Evolutionary conservation across 2,888 invertebrate species (phyloP).

Genomic region (Furcula furcula): DNA sequence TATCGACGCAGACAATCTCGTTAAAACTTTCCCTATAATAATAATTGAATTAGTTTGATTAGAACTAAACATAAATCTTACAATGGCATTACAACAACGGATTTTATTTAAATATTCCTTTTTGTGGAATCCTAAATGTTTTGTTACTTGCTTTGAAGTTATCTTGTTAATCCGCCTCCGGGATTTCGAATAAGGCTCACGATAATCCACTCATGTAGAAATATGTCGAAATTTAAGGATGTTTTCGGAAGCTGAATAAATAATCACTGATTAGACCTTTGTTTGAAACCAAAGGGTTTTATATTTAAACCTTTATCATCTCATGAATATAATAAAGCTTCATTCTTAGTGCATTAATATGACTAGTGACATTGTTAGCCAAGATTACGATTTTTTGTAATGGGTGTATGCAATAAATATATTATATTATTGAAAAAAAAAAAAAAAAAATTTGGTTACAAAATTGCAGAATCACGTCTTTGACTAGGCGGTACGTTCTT

Average conservation of each 20-base stretch:
- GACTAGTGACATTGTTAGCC: too few species aligned
- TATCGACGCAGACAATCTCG: background rate
- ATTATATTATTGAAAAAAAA: too few species aligned
- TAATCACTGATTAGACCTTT: too few species aligned
- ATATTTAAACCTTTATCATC: too few species aligned
- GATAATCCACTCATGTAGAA: background rate
- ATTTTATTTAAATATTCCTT: background rate
- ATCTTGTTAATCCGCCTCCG: conserved; percentile 2
- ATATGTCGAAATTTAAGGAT: background rate
- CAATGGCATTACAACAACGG: background rate
- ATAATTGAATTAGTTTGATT: conserved; percentile 4
- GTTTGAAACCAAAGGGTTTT: too few species aligned
- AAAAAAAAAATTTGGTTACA: too few species aligned
- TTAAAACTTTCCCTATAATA: conserved; percentile 2
- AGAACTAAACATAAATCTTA: background rate
- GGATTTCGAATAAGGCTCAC: conserved; percentile 1
- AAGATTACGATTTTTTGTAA: too few species aligned
- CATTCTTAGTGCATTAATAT: too few species aligned
- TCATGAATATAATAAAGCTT: too few species aligned
- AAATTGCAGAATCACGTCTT: too few species aligned
- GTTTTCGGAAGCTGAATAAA: background rate
- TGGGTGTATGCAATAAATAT: too few species aligned
- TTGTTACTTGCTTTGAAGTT: conserved; percentile 1
- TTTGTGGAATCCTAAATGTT: background rate
- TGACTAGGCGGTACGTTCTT: too few species aligned